phyloP scores from a whole-genome alignment of 2,888 invertebrate genomes.

The Cetonia aurata region DNA sequence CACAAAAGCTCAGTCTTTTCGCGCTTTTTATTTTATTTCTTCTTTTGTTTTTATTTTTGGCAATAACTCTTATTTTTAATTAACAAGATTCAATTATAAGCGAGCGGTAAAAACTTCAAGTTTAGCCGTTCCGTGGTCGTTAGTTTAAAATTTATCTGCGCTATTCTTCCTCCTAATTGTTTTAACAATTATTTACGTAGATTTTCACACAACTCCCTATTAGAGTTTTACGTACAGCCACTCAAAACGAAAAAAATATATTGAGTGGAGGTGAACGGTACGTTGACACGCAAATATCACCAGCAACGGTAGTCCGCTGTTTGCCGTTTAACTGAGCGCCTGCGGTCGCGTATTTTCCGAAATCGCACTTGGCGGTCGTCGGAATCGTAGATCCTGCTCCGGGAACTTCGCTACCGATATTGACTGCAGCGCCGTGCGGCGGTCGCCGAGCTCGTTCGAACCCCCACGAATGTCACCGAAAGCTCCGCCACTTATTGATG shows the following conservation, averaged over 20 bases:
- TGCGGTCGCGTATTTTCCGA: constrained; percentile 30
- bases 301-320: no score
- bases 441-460: constrained; percentile 50
- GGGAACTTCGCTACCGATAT: constrained; percentile 52
- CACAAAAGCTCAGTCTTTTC: constrained; percentile 21
- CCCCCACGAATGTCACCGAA: constrained; percentile 48
- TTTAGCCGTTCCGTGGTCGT: no score
- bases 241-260: no score
- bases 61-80: background rate
- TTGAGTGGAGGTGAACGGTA: no score
- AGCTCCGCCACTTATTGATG: constrained; percentile 54
- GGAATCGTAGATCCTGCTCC: constrained; percentile 49
- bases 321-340: no score
- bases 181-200: background rate
- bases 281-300: no score
- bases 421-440: constrained; percentile 55
- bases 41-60: background rate
- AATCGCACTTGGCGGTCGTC: constrained; percentile 27
- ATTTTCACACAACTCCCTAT: constrained; percentile 7
- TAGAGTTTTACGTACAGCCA: no score
- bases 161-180: background rate
- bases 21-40: background rate
- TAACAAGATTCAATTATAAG: background rate
- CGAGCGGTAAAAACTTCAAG: no score
- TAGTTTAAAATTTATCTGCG: no score